A percentile compares a stretch with the other conserved stretches of the same genome.
phyloP scores from a whole-genome alignment of 2,113 vertebrate species.

The Phylloscopus trochiloides region DNA sequence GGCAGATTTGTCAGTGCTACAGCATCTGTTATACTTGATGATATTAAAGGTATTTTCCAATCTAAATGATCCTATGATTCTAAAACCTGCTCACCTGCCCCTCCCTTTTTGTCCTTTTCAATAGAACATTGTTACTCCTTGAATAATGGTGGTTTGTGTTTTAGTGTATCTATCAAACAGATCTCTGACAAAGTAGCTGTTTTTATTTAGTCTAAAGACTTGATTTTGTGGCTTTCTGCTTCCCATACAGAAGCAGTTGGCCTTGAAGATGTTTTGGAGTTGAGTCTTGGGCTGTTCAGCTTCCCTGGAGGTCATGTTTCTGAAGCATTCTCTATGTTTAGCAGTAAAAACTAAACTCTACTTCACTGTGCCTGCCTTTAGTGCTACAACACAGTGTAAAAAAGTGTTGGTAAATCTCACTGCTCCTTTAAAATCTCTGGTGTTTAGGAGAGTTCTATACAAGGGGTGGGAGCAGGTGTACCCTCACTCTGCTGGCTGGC shows the following conservation, averaged over 20 bases:
- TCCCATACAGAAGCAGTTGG: neutral
- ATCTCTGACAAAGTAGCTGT: neutral
- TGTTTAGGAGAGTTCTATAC: neutral
- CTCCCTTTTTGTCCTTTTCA: neutral
- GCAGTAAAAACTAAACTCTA: neutral
- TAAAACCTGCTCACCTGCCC: neutral
- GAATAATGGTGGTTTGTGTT: neutral
- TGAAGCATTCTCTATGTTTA: neutral
- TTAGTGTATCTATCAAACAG: neutral
- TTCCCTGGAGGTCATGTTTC: neutral
- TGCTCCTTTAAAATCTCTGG: neutral
- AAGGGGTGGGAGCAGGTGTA: neutral
- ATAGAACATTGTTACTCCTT: neutral
- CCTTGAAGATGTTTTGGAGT: neutral
- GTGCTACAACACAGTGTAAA: neutral
- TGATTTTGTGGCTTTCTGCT: neutral
- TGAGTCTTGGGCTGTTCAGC: neutral
- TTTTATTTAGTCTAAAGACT: neutral
- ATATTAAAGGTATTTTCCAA: neutral
- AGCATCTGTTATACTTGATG: neutral
- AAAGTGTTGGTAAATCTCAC: neutral
- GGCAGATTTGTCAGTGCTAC: neutral
- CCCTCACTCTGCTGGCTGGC: too few relatives aligned
- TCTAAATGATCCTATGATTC: neutral
- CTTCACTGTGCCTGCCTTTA: neutral